Evolutionary conservation across 35 echinoderm and acorn worm species (phyloP).

Genomic region (Stichopus chloronotus): DNA sequence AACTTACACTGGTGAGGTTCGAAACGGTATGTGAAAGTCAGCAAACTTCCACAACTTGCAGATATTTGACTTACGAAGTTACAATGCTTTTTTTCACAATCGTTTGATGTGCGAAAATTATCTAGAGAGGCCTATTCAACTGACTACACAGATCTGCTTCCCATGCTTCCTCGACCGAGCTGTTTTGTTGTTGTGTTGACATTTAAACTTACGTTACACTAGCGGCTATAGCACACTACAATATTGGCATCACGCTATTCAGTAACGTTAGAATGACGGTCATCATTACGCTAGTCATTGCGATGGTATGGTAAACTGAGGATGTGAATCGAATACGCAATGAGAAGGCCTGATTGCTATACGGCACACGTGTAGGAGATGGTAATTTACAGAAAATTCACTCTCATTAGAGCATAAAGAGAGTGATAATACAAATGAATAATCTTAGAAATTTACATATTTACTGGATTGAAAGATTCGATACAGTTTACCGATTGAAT

Average conservation of each 20-base stretch:
- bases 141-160: too few species aligned
- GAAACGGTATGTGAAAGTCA: too few species aligned
- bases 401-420: neutral
- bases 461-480: constrained; percentile 4
- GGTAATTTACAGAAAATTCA: neutral
- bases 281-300: constrained; percentile 4
- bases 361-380: neutral
- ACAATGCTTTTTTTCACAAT: too few species aligned
- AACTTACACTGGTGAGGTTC: too few species aligned
- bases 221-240: too few species aligned
- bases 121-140: too few species aligned
- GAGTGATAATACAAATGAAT: neutral
- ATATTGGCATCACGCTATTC: neutral
- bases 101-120: too few species aligned
- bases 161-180: neutral
- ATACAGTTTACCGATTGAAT: neutral
- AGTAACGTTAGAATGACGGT: neutral
- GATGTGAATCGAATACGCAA: constrained; percentile 9
- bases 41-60: too few species aligned
- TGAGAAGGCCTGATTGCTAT: neutral
- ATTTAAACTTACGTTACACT: neutral
- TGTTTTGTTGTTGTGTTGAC: constrained; percentile 20
- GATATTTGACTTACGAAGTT: too few species aligned
- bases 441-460: neutral
- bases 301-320: constrained; percentile 1